Conservation (phyloP, 2,888 invertebrate species). For the Agrochola litura region DNA sequence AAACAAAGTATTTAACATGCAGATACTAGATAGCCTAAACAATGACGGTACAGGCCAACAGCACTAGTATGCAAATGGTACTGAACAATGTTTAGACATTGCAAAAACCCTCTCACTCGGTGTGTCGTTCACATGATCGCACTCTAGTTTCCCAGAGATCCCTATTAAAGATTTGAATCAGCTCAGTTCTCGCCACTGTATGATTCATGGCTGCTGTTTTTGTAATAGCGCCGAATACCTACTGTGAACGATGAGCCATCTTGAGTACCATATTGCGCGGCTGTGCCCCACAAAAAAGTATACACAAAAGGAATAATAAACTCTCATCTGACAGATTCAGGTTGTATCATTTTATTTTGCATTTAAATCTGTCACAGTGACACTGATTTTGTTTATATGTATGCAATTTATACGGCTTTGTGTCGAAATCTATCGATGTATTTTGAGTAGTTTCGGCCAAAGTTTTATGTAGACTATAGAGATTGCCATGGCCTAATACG, state of each 20-base stretch:
- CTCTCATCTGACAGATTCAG: slow-evolving; percentile 43
- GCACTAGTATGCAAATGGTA: slow-evolving; percentile 82
- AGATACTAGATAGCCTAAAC: slow-evolving; percentile 86
- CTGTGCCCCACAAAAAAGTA: slow-evolving; percentile 53
- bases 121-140: slow-evolving; percentile 77
- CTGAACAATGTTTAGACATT: slow-evolving; percentile 73
- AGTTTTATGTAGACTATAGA: neutral
- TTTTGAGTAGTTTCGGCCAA: neutral
- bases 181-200: slow-evolving; percentile 74
- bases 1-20: slow-evolving; percentile 82
- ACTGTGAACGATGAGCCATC: slow-evolving; percentile 77
- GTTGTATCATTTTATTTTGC: slow-evolving; percentile 37
- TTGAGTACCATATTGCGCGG: slow-evolving; percentile 59
- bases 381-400: slow-evolving; percentile 14
- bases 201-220: slow-evolving; percentile 85
- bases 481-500: neutral
- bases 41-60: slow-evolving; percentile 79
- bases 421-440: neutral
- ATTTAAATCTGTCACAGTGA: slow-evolving; percentile 5
- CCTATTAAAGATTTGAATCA: slow-evolving; percentile 73
- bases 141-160: slow-evolving; percentile 79
- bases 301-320: slow-evolving; percentile 52
- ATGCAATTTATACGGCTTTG: slow-evolving; percentile 6
- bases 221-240: slow-evolving; percentile 72
- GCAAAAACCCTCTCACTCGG: slow-evolving; percentile 74